Conservation (phyloP, 2,888 invertebrate species). For the Galerucella calmariensis region DNA sequence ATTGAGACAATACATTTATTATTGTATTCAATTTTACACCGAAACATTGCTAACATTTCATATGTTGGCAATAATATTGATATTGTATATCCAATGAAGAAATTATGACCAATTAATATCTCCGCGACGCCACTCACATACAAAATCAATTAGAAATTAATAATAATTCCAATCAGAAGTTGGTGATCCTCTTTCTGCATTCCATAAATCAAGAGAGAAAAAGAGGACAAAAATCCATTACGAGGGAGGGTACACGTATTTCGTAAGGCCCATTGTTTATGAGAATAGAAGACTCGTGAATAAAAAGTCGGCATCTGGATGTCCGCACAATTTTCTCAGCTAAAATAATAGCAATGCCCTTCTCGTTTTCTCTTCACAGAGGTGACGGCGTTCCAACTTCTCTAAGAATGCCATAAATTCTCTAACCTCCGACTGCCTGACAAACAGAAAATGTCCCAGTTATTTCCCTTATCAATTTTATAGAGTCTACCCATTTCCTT, state of each 20-base stretch:
- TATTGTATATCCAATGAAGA: too few relatives aligned
- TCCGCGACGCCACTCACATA: slow-evolving; percentile 15
- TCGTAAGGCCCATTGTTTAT: slow-evolving; percentile 44
- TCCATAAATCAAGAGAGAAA: slow-evolving; percentile 42
- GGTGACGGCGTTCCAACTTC: slow-evolving; percentile 57
- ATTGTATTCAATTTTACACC: too few relatives aligned
- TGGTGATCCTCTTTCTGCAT: slow-evolving; percentile 30
- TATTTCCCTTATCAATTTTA: slow-evolving; percentile 58
- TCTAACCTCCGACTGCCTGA: slow-evolving; percentile 54
- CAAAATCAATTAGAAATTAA: slow-evolving; percentile 15
- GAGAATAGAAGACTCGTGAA: slow-evolving; percentile 44
- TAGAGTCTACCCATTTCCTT: slow-evolving; percentile 38
- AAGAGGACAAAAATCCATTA: slow-evolving; percentile 32
- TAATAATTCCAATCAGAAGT: slow-evolving; percentile 39
- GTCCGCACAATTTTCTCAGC: slow-evolving; percentile 58
- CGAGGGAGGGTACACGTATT: slow-evolving; percentile 32
- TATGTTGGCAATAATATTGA: too few relatives aligned
- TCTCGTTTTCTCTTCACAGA: slow-evolving; percentile 53
- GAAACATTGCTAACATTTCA: too few relatives aligned
- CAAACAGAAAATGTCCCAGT: slow-evolving; percentile 53
- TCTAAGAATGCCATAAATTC: slow-evolving; percentile 59
- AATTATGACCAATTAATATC: slow-evolving; percentile 16
- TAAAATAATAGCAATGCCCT: slow-evolving; percentile 58
- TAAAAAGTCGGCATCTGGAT: slow-evolving; percentile 56
- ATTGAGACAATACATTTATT: too few relatives aligned